Conservation (phyloP, 2,113 vertebrate genomes). For the Dipodomys spectabilis region DNA sequence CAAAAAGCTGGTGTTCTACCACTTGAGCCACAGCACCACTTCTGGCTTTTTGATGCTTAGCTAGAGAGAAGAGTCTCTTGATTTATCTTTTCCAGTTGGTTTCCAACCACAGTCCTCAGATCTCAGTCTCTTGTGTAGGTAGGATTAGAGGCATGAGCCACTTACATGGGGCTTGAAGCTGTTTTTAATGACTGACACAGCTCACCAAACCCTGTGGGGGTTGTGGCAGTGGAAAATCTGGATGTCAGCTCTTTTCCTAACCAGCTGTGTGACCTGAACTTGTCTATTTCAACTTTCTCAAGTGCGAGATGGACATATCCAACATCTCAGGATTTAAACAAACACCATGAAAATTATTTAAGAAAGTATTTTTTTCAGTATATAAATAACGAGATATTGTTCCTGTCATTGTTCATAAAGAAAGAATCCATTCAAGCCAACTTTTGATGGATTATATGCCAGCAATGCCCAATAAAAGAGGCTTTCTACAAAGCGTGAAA, state of each 20-base stretch:
- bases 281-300: not conserved
- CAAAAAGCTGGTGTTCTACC: too few relatives aligned
- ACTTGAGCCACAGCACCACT: too few relatives aligned
- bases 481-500: not conserved
- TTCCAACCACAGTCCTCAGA: too few relatives aligned
- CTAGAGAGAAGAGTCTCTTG: too few relatives aligned
- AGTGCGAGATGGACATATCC: not conserved
- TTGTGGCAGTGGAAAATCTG: not conserved
- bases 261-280: not conserved
- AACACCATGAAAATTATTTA: not conserved
- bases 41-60: too few relatives aligned
- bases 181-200: not conserved
- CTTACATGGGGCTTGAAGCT: too few relatives aligned
- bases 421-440: slow-evolving; percentile 33
- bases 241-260: not conserved
- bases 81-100: too few relatives aligned
- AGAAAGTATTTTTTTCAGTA: slow-evolving; percentile 27
- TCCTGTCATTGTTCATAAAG: not conserved
- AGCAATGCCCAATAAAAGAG: not conserved
- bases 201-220: not conserved
- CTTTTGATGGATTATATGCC: not conserved
- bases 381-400: not conserved
- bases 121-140: too few relatives aligned
- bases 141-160: too few relatives aligned
- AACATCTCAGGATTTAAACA: not conserved